Evolutionary conservation across 2,888 invertebrate species (phyloP).

Genomic region (Leucophenga montana): DNA sequence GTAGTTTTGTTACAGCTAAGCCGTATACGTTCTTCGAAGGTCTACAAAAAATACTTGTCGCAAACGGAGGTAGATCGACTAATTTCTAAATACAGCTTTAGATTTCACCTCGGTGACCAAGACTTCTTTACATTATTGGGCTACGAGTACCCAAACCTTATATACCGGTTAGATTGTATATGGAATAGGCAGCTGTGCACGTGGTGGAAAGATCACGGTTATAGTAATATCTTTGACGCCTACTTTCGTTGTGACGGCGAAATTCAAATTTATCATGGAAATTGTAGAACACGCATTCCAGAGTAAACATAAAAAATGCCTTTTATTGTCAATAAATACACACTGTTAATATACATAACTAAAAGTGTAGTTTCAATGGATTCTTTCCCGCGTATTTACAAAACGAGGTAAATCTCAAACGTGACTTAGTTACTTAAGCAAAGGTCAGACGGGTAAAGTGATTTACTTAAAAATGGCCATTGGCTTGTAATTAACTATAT

Average conservation of each 20-base stretch:
- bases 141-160: slow-evolving; percentile 80
- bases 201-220: slow-evolving; percentile 87
- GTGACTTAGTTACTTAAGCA: too few species aligned
- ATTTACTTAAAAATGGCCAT: too few species aligned
- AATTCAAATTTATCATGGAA: slow-evolving; percentile 82
- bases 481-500: too few species aligned
- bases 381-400: too few species aligned
- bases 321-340: neutral
- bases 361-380: too few species aligned
- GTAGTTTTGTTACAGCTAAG: slow-evolving; percentile 82
- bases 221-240: slow-evolving; percentile 80
- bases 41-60: slow-evolving; percentile 77
- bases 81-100: slow-evolving; percentile 78
- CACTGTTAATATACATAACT: too few species aligned
- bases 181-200: slow-evolving; percentile 88
- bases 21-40: slow-evolving; percentile 77
- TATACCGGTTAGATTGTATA: slow-evolving; percentile 82
- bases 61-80: slow-evolving; percentile 75
- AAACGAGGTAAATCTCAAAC: too few species aligned
- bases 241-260: slow-evolving; percentile 81
- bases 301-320: slow-evolving; percentile 53
- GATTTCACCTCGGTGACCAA: slow-evolving; percentile 87
- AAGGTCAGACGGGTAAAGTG: too few species aligned
- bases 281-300: slow-evolving; percentile 83
- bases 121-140: slow-evolving; percentile 85